A percentile compares a stretch with the other conserved stretches of the same genome.
Evolutionary conservation across 2,113 vertebrate genomes (phyloP).

Genomic region (Phylloscopus whistleri): DNA sequence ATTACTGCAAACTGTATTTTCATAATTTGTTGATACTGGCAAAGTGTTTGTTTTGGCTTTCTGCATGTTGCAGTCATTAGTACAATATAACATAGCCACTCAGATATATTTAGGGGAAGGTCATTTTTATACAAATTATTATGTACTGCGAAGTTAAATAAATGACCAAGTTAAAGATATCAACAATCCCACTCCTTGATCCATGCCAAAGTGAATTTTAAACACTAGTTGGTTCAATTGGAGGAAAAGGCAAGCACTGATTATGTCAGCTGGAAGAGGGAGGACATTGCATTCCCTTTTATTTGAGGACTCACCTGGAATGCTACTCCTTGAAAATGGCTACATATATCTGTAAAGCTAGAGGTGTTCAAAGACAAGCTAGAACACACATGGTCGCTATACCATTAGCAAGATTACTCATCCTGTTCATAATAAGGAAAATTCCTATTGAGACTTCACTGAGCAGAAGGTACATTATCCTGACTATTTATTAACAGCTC

Average conservation of each 20-base stretch:
- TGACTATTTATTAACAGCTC: not conserved
- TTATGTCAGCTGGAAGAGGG: not conserved
- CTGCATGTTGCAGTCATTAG: slow-evolving; percentile 36
- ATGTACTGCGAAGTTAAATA: slow-evolving; percentile 42
- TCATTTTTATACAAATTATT: slow-evolving; percentile 45
- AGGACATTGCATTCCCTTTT: not conserved
- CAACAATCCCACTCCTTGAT: not conserved
- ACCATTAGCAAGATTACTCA: not conserved
- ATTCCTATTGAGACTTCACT: not conserved
- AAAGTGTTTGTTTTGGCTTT: slow-evolving; percentile 53
- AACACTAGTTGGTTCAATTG: not conserved
- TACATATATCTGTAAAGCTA: not conserved
- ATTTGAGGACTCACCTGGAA: not conserved
- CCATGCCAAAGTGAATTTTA: not conserved
- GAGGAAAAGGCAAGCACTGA: not conserved
- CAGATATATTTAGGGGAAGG: slow-evolving; percentile 43
- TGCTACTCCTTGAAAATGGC: not conserved
- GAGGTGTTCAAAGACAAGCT: not conserved
- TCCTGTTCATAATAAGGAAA: not conserved
- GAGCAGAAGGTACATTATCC: not conserved
- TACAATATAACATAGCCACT: slow-evolving; percentile 23
- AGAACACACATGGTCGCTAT: not conserved
- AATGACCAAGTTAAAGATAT: slow-evolving; percentile 25
- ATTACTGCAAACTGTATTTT: slow-evolving; percentile 40
- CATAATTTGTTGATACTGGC: slow-evolving; percentile 60